phyloP scores from a whole-genome alignment of 2,797 vertebrate species.

The Phaenicophaeus curvirostris region DNA sequence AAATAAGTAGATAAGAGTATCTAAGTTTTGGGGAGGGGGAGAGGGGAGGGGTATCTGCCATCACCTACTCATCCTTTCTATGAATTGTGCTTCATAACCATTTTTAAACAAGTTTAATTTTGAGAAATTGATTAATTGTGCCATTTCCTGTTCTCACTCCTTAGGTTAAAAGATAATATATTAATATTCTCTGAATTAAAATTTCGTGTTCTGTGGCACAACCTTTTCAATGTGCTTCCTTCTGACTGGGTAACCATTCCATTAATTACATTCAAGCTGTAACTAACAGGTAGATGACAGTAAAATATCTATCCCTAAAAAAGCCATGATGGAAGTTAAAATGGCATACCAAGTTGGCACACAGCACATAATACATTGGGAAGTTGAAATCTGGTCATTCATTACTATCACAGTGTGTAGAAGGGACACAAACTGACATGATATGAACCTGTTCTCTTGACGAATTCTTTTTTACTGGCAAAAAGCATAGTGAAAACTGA shows the following conservation, averaged over 20 bases:
- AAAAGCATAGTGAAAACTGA: conserved; percentile 53
- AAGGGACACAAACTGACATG: conserved; percentile 17
- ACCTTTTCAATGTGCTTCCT: neutral
- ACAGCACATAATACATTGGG: neutral
- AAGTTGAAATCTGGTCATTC: conserved; percentile 15
- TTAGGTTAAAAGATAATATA: neutral
- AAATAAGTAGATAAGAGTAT: neutral
- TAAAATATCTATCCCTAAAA: neutral
- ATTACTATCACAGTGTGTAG: neutral
- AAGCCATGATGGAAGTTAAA: neutral
- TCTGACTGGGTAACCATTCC: conserved; percentile 1
- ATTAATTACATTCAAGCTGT: conserved; percentile 2
- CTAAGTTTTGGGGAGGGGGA: neutral
- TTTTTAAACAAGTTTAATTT: conserved; percentile 21
- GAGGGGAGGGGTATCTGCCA: neutral
- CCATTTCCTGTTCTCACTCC: neutral
- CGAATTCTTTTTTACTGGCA: conserved; percentile 27
- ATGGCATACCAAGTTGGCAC: neutral
- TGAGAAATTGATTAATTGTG: neutral
- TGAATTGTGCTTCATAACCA: neutral
- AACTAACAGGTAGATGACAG: neutral
- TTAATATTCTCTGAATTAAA: neutral
- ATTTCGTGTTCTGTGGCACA: neutral
- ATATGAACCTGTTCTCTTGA: conserved; percentile 26
- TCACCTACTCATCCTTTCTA: neutral